phyloP scores from a whole-genome alignment of 2,888 invertebrate genomes.

The Cerceris rybyensis region DNA sequence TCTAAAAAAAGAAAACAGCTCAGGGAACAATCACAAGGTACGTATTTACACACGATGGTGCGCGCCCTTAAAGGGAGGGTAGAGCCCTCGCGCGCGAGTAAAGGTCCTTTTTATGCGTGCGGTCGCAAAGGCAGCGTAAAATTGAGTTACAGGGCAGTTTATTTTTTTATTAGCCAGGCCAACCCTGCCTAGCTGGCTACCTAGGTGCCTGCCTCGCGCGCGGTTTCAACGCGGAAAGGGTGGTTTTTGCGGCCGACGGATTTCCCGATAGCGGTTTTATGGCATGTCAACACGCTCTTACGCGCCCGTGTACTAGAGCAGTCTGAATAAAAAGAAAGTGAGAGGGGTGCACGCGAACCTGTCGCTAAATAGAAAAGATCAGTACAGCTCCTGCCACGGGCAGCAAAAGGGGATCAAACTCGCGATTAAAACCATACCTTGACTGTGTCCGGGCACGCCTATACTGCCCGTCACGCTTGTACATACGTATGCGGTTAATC shows the following conservation, averaged over 20 bases:
- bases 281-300: slow-evolving; percentile 81
- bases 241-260: slow-evolving; percentile 79
- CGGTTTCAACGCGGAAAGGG: slow-evolving; percentile 70
- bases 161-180: slow-evolving; percentile 76
- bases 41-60: slow-evolving; percentile 65
- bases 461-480: slow-evolving; percentile 62
- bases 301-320: slow-evolving; percentile 39
- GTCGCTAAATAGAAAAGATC: slow-evolving; percentile 66
- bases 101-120: slow-evolving; percentile 69
- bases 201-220: slow-evolving; percentile 54
- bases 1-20: slow-evolving; percentile 57
- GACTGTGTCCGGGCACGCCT: slow-evolving; percentile 33
- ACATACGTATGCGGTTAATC: slow-evolving; percentile 63
- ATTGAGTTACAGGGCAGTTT: slow-evolving; percentile 79
- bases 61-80: slow-evolving; percentile 66
- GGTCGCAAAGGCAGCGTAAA: slow-evolving; percentile 75
- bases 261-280: slow-evolving; percentile 81
- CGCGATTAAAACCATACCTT: slow-evolving; percentile 53
- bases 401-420: slow-evolving; percentile 20
- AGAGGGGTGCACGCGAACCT: slow-evolving; percentile 68
- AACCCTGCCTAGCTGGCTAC: slow-evolving; percentile 54
- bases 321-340: slow-evolving; percentile 37
- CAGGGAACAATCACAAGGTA: slow-evolving; percentile 60
- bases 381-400: slow-evolving; percentile 25
- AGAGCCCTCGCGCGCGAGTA: slow-evolving; percentile 67